Conservation (phyloP, 2,113 vertebrate species). For the Apistogramma diplotaenia region DNA sequence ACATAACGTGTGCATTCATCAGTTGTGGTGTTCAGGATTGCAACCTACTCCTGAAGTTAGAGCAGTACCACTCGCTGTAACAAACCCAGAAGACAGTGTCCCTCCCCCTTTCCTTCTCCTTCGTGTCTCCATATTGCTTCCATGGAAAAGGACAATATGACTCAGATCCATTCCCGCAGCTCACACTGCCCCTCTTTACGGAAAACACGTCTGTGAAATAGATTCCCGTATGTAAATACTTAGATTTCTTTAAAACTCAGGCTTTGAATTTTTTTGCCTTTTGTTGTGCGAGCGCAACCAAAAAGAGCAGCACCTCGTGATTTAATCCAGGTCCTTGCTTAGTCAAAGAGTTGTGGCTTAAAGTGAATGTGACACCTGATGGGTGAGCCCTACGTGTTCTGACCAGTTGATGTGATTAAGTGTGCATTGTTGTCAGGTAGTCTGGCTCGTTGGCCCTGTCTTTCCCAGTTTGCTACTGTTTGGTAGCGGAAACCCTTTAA, state of each 20-base stretch:
- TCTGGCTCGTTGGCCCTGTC: conserved; percentile 58
- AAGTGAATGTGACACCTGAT: conserved; percentile 67
- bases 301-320: conserved; percentile 48
- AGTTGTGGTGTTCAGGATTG: neutral
- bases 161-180: conserved; percentile 62
- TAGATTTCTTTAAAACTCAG: conserved; percentile 56
- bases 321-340: conserved; percentile 56
- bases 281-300: conserved; percentile 33
- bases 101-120: conserved; percentile 24
- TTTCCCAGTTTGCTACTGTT: conserved; percentile 63
- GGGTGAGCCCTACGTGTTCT: conserved; percentile 24
- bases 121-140: conserved; percentile 46
- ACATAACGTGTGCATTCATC: neutral
- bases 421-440: conserved; percentile 35
- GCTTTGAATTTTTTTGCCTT: conserved; percentile 38
- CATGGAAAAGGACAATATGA: conserved; percentile 76
- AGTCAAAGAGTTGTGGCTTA: conserved; percentile 35
- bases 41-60: conserved; percentile 6
- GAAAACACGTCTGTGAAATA: conserved; percentile 66
- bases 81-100: conserved; percentile 39
- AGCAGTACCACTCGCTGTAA: conserved; percentile 10
- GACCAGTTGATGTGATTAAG: conserved; percentile 39
- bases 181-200: conserved; percentile 51
- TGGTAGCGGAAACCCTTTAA: conserved; percentile 54
- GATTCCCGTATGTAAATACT: conserved; percentile 66